Base-by-base conservation (phyloP, 2,888 invertebrate species). In the Villa cingulata region DNA sequence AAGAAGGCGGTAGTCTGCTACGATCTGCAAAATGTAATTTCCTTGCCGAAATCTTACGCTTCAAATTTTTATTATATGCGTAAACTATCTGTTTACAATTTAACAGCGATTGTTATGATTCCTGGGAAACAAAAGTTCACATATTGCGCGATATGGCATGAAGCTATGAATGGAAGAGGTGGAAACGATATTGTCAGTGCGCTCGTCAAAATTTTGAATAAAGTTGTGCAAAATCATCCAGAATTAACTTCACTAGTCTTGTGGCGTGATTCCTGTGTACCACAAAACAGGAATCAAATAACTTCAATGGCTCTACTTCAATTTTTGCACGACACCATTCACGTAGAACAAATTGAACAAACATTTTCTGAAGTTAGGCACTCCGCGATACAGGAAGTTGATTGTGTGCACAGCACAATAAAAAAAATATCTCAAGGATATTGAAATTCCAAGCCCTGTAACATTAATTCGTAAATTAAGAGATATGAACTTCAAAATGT, bases 341-440 rank as follows among this genome's bases (percentile, higher is more conserved):
- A n/a, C 27, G 27, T 27, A 15, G 16, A 23, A 27, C 6, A 27
- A 27, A 41, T 41, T 27, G 23, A 27, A 9, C 43, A 43, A 3
- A 43, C 37, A 43, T 37, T 20, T 37, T 37, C 37, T 10, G 43
- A 44, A n/a, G 37, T 27, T 16, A 38, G 44, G 2, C 44, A 38
- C 16, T 27, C 38, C 14, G 18, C 15, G 27, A 20, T 44, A n/a
- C n/a, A n/a, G n/a, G n/a, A n/a, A n/a, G n/a, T n/a, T n/a, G n/a
- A n/a, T n/a, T n/a, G n/a, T n/a, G 38, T 44, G 17, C 38, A 38
- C n/a, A 44, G 44, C 15, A 9, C 38, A 15, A 44, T 37, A 10
- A 23, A 43, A 37, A 37, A 32, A 23, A n/a, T 20, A 43, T 37
- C 17, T 43, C 12, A 20, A 37, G 9, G 37, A 14, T 10, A 14